phyloP scores from a whole-genome alignment of 2,113 vertebrate genomes.

The Cacatua alba region DNA sequence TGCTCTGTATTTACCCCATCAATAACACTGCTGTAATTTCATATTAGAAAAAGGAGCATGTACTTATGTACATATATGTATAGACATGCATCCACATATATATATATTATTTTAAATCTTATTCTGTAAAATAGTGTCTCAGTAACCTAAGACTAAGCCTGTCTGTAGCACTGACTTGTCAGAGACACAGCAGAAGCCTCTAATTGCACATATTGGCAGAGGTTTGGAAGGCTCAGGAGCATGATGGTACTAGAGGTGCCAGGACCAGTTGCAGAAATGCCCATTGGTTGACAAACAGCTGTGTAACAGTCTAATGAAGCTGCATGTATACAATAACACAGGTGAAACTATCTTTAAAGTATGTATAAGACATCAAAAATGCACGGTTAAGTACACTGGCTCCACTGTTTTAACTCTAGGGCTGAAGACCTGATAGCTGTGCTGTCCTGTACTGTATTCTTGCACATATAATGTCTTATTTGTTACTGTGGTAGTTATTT shows the following conservation, averaged over 20 bases:
- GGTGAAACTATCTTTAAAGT: not conserved
- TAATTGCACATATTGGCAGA: not conserved
- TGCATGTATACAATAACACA: not conserved
- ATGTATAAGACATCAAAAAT: not conserved
- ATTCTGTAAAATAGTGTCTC: not conserved
- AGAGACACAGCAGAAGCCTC: not conserved
- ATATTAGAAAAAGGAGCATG: not conserved
- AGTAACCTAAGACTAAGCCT: not conserved
- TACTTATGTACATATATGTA: not conserved
- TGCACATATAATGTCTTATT: not conserved
- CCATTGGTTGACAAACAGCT: not conserved
- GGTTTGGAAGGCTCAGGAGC: not conserved
- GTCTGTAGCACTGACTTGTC: not conserved
- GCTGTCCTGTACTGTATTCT: not conserved
- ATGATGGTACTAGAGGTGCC: no score
- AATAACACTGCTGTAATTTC: not conserved
- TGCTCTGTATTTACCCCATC: not conserved
- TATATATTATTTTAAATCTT: not conserved
- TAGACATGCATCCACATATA: not conserved
- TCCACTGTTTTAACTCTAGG: accelerated
- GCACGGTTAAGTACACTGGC: not conserved
- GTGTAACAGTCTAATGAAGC: not conserved
- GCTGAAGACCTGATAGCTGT: not conserved
- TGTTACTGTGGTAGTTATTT: not conserved
- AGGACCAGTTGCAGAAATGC: not conserved